Conservation (phyloP, 2,888 invertebrate genomes). For the Diarsia rubi region DNA sequence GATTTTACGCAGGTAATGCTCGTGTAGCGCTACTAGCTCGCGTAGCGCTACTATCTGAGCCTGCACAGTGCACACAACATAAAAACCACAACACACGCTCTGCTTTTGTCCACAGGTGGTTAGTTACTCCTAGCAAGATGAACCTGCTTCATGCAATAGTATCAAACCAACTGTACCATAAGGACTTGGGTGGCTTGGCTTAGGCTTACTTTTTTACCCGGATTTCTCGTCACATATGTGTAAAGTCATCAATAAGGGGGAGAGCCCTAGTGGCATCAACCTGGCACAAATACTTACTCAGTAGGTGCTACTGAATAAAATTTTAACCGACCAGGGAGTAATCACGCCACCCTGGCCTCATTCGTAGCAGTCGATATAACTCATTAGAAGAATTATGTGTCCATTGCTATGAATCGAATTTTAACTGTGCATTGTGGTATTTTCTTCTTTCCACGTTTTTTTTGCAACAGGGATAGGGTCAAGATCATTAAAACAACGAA, state of each 20-base stretch:
- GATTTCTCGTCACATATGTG: too few relatives aligned
- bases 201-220: too few relatives aligned
- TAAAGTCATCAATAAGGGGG: too few relatives aligned
- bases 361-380: background rate
- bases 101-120: background rate
- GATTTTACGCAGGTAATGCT: background rate
- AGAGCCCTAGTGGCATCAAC: too few relatives aligned
- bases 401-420: background rate
- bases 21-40: background rate
- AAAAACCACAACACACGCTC: background rate
- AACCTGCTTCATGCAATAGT: background rate
- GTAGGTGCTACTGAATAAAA: too few relatives aligned
- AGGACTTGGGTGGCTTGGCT: background rate
- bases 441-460: background rate
- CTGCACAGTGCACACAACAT: background rate
- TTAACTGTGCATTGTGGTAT: background rate
- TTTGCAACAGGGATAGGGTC: conserved; percentile 3
- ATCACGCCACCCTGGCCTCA: too few relatives aligned
- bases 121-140: background rate
- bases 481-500: conserved; percentile 67
- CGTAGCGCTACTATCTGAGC: background rate
- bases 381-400: background rate
- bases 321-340: too few relatives aligned
- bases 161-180: background rate
- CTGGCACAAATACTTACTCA: too few relatives aligned